Evolutionary conservation across 2,797 vertebrate genomes (phyloP).

Genomic region (Acridotheres tristis): DNA sequence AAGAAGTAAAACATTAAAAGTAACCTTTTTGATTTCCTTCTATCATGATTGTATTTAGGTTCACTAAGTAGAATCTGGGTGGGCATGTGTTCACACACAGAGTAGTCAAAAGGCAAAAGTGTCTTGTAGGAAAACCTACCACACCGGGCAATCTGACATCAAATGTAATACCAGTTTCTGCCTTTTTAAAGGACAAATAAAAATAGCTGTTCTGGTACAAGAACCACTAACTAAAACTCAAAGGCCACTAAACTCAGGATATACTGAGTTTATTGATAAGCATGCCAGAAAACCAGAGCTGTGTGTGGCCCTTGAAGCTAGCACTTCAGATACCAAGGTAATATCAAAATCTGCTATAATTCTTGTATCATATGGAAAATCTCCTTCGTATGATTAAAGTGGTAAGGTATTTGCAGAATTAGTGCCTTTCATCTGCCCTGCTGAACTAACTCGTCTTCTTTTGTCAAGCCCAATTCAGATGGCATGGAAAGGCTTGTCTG

Average conservation of each 20-base stretch:
- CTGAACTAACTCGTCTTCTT: background rate
- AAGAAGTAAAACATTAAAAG: background rate
- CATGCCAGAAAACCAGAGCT: background rate
- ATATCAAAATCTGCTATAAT: background rate
- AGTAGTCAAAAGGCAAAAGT: background rate
- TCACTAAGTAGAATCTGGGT: background rate
- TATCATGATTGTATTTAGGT: background rate
- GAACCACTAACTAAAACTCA: background rate
- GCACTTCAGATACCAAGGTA: background rate
- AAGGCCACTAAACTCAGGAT: accelerated
- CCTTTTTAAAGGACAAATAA: background rate
- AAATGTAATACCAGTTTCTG: background rate
- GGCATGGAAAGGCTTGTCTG: background rate
- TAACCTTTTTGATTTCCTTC: background rate
- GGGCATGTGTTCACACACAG: background rate
- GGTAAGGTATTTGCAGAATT: background rate
- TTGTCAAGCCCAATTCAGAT: background rate
- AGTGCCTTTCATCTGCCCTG: background rate
- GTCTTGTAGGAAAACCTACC: background rate
- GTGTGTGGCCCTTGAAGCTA: background rate
- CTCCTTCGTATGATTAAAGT: background rate
- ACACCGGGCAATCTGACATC: accelerated
- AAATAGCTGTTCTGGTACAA: background rate
- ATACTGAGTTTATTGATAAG: background rate
- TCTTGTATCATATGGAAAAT: background rate